Base-by-base conservation (phyloP, 2,113 vertebrate genomes). In the Cyprinodon tularosa region DNA sequence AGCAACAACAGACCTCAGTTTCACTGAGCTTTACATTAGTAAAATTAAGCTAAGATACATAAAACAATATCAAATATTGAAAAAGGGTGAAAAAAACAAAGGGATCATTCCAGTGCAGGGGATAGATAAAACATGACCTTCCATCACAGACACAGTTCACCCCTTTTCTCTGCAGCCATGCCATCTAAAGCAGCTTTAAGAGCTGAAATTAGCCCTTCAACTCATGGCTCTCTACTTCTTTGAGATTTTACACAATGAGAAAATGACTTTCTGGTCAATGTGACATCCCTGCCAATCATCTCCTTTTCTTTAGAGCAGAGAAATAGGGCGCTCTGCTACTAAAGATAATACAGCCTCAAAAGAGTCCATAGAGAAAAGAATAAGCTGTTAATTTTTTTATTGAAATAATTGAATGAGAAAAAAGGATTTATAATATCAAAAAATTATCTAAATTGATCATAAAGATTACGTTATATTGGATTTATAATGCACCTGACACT, bases 151-250 rank as follows among this genome's bases (percentile, higher is more conserved):
- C 17, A 20, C 50, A 57, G 50, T n/a, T 2, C 8, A 20, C 14
- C 50, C 53, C 48, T 20, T 61, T 61, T 72, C 60, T 70, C n/a
- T 0, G 12, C 0, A 53, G 40, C 37, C 12, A 22, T 15, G 47
- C 53, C 12, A 47, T 29, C 11, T 37, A 48, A 81, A 61, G 78
- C 66, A 12, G 68, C 65, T 73, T 0, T 42, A 75, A 71, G 12
- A 47, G 84, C 73, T 85, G 62, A 80, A 80, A 76, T 82, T 73
- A 76, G 61, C 72, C 72, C 37, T 36, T 57, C 13, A 72, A 60
- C 62, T 76, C 0, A 0, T 65, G 42, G 71, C 68, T 79, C 6
- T 22, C 15, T 61, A 69, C 29, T 48, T 29, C 22, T 59, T 71
- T 12, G 68, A 64, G 36, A 80, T 76, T 75, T 78, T 66, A 65